Conservation (phyloP, 2,797 vertebrate species). For the Microhierax caerulescens region DNA sequence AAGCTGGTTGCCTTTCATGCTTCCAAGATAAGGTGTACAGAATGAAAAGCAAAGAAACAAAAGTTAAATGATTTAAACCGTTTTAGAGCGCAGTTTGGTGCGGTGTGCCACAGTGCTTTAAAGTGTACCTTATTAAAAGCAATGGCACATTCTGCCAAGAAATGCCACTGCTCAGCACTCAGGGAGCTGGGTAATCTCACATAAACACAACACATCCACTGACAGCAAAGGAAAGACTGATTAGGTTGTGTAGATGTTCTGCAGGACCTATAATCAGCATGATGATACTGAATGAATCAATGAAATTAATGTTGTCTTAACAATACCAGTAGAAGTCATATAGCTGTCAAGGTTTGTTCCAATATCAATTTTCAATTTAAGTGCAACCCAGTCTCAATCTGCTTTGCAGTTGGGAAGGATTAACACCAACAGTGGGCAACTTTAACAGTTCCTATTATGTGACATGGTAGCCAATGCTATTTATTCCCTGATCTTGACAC, state of each 20-base stretch:
- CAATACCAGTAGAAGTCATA: neutral
- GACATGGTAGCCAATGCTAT: neutral
- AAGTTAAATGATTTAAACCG: neutral
- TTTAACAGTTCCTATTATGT: neutral
- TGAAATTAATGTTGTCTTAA: neutral
- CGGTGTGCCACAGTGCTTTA: neutral
- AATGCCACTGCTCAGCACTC: neutral
- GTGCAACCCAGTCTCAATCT: neutral
- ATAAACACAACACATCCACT: neutral
- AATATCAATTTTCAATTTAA: neutral
- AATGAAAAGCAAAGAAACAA: neutral
- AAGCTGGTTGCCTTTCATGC: conserved; percentile 4
- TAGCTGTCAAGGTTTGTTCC: neutral
- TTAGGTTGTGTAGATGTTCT: neutral
- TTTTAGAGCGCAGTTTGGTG: neutral
- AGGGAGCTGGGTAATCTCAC: neutral
- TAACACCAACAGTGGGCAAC: neutral
- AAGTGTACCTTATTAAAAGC: neutral
- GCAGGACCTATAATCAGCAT: neutral
- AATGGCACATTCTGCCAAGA: neutral
- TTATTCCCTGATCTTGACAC: neutral
- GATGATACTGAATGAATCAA: neutral
- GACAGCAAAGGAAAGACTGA: neutral
- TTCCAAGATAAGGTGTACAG: conserved; percentile 20
- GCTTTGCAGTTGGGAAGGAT: neutral